Percentiles rank a stretch among this genome's conserved stretches.
Conservation (phyloP, 2,113 vertebrate species). For the Platichthys flesus region DNA sequence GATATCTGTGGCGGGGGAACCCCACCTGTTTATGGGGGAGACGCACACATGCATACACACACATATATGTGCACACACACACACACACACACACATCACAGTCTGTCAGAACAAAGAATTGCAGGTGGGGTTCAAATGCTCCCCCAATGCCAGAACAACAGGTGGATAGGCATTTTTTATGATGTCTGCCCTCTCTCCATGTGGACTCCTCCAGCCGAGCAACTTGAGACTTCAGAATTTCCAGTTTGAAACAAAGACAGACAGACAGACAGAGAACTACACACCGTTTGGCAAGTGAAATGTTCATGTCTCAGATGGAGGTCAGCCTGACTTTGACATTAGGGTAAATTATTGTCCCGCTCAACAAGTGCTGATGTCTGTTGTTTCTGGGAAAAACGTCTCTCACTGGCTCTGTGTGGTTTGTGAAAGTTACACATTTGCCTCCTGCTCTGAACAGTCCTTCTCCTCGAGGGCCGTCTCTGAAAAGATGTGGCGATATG, state of each 20-base stretch:
- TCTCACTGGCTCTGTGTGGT: no score
- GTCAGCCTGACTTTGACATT: slow-evolving; percentile 14
- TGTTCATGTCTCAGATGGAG: slow-evolving; percentile 3
- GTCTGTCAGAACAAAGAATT: slow-evolving; percentile 68
- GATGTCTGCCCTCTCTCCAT: slow-evolving; percentile 74
- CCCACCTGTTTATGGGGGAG: slow-evolving; percentile 76
- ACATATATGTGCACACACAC: not conserved
- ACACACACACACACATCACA: slow-evolving; percentile 33
- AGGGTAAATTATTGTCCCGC: not conserved
- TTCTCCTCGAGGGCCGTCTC: not conserved
- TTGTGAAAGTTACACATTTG: not conserved
- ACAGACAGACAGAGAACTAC: slow-evolving; percentile 38
- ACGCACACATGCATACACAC: slow-evolving; percentile 22
- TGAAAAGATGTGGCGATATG: not conserved
- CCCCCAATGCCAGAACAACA: slow-evolving; percentile 76
- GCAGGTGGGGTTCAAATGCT: slow-evolving; percentile 82
- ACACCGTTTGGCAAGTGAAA: slow-evolving; percentile 27
- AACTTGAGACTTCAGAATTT: slow-evolving; percentile 80
- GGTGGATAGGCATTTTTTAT: slow-evolving; percentile 83
- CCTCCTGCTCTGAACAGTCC: no score
- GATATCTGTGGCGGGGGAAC: slow-evolving; percentile 73
- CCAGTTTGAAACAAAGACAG: slow-evolving; percentile 40
- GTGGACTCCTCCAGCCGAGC: slow-evolving; percentile 65
- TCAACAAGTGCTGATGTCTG: not conserved
- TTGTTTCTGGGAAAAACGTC: not conserved